Percentiles rank a stretch among this genome's conserved stretches.
Conservation (phyloP, 2,888 invertebrate species). For the Dastarcus helophoroides region DNA sequence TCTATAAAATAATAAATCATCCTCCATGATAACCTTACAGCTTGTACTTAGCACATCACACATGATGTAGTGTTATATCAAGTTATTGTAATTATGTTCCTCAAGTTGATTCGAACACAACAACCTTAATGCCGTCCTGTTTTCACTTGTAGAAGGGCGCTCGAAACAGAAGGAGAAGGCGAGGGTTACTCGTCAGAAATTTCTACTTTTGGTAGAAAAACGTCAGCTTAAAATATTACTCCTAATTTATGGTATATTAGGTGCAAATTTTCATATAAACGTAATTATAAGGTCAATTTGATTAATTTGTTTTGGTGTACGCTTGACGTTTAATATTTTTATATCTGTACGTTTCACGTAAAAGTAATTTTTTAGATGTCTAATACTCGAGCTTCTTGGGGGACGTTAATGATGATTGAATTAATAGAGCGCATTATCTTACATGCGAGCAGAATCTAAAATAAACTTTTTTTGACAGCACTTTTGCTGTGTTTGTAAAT, state of each 20-base stretch:
- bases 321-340: constrained; percentile 5
- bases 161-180: neutral
- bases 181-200: neutral
- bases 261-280: constrained; percentile 27
- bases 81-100: constrained; percentile 22
- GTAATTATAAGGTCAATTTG: constrained; percentile 16
- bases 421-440: too few species aligned
- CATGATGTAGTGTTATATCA: constrained; percentile 34
- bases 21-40: constrained; percentile 20
- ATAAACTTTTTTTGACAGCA: too few species aligned
- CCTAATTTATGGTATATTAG: constrained; percentile 26
- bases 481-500: too few species aligned
- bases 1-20: constrained; percentile 27
- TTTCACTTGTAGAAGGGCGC: neutral
- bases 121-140: neutral
- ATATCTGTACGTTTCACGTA: constrained; percentile 5
- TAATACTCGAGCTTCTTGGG: too few species aligned
- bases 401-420: too few species aligned
- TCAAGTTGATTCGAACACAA: neutral
- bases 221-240: constrained; percentile 13
- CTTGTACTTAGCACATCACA: constrained; percentile 33
- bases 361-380: too few species aligned
- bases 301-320: constrained; percentile 2
- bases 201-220: neutral
- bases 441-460: too few species aligned